These are phyloP conservation scores for Epinotia nisella DNA, from an alignment of 2,888 invertebrate genomes.

Conservation along the genomic window DNA sequence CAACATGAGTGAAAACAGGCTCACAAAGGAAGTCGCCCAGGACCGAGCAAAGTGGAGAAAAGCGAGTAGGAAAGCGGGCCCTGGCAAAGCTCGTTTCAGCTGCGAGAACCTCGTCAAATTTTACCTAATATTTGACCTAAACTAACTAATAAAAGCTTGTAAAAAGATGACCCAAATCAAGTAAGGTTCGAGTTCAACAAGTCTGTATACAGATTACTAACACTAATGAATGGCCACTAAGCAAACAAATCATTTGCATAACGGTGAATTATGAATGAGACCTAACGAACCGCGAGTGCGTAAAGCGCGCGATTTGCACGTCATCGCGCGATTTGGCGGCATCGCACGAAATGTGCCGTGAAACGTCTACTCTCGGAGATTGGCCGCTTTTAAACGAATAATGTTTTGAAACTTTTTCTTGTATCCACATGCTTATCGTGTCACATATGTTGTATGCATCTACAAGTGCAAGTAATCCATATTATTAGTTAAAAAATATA, in stretches of 20 bases:
- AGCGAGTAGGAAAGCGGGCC: no score
- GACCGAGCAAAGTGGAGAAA: no score
- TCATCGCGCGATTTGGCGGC: slow-evolving; percentile 4
- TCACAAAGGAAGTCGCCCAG: no score
- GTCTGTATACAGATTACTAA: neutral
- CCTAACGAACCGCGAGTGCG: neutral
- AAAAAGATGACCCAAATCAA: neutral
- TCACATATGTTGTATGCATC: no score
- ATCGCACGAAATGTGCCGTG: slow-evolving; percentile 4
- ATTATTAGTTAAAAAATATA: no score
- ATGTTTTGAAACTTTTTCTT: no score
- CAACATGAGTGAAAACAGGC: no score
- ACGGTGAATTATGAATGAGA: slow-evolving; percentile 29
- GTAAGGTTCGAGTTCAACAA: neutral
- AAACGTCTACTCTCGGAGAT: slow-evolving; percentile 20
- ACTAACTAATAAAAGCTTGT: no score
- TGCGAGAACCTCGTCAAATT: no score
- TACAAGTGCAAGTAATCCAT: neutral
- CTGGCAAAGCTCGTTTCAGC: no score
- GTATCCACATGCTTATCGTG: no score
- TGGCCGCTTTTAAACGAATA: neutral
- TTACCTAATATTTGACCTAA: no score
- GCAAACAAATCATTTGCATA: slow-evolving; percentile 12
- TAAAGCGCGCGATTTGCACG: slow-evolving; percentile 1
- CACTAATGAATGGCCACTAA: slow-evolving; percentile 3